phyloP scores from a whole-genome alignment of 1,140 invertebrate genomes.

The Schlechtendalia chinensis region DNA sequence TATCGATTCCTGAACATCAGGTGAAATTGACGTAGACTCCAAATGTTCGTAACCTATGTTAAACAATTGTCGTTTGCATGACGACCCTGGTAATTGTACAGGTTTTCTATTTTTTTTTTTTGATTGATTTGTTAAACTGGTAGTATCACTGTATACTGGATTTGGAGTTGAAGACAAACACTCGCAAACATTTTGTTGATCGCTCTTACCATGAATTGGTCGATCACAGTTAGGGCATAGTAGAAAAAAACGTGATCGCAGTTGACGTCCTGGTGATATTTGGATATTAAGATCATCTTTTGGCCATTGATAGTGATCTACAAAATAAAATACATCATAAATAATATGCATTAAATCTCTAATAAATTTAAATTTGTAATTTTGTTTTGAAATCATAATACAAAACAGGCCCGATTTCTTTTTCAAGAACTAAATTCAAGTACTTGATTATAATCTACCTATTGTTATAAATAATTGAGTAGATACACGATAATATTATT shows the following conservation, averaged over 20 bases:
- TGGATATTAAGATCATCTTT: conserved; percentile 24
- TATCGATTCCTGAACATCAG: background rate
- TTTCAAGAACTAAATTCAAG: too few species aligned
- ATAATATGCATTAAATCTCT: background rate
- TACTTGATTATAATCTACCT: too few species aligned
- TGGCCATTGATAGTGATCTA: conserved; percentile 36
- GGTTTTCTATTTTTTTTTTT: conserved; percentile 31
- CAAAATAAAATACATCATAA: conserved; percentile 10
- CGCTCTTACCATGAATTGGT: conserved; percentile 32
- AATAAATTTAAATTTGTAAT: too few species aligned
- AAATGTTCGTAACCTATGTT: conserved; percentile 15
- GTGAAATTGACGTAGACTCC: background rate
- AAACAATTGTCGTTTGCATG: conserved; percentile 51
- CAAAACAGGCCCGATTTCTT: too few species aligned
- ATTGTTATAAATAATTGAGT: too few species aligned
- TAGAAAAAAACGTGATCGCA: conserved; percentile 50
- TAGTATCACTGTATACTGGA: background rate
- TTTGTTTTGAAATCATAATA: too few species aligned
- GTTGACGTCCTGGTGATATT: conserved; percentile 45
- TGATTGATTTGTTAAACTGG: conserved; percentile 23
- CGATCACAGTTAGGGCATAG: conserved; percentile 49
- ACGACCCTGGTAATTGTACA: background rate
- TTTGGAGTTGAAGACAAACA: conserved; percentile 51
- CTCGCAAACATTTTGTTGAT: conserved; percentile 39
- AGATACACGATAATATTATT: too few species aligned